Evolutionary conservation across 2,888 invertebrate species (phyloP).

Genomic region (Oligia latruncula): DNA sequence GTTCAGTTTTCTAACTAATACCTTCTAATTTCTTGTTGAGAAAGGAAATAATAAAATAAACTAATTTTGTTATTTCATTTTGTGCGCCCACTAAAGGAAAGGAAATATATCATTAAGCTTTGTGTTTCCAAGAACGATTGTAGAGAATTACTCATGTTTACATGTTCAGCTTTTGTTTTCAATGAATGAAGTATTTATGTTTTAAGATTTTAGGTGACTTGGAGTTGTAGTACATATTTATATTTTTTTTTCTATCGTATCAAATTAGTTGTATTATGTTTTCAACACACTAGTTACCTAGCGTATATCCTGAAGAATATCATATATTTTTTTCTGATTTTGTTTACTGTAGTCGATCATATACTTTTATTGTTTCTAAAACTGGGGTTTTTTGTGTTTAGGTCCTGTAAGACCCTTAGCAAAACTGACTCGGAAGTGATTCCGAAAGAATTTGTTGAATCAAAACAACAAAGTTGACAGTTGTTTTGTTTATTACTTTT

Average conservation of each 20-base stretch:
- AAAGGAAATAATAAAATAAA: constrained; percentile 11
- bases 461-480: constrained; percentile 4
- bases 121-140: constrained; percentile 29
- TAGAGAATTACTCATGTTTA: constrained; percentile 29
- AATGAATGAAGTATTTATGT: constrained; percentile 30
- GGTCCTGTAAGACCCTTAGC: too few species aligned
- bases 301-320: too few species aligned
- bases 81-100: constrained; percentile 27
- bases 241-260: too few species aligned
- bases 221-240: too few species aligned
- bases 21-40: constrained; percentile 2
- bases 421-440: not conserved
- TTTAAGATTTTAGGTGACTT: not conserved
- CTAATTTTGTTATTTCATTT: constrained; percentile 25
- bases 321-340: too few species aligned
- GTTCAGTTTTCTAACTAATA: not conserved
- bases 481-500: constrained; percentile 30
- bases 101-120: constrained; percentile 40
- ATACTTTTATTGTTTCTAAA: too few species aligned
- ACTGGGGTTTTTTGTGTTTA: too few species aligned
- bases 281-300: too few species aligned
- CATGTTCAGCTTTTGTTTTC: constrained; percentile 15
- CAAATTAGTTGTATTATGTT: too few species aligned
- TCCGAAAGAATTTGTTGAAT: constrained; percentile 13
- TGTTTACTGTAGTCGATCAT: too few species aligned